Percentiles rank a stretch among this genome's conserved stretches.
These are phyloP conservation scores for Megalops cyprinoides DNA, from an alignment of 2,797 vertebrate species.

Conservation along the genomic window DNA sequence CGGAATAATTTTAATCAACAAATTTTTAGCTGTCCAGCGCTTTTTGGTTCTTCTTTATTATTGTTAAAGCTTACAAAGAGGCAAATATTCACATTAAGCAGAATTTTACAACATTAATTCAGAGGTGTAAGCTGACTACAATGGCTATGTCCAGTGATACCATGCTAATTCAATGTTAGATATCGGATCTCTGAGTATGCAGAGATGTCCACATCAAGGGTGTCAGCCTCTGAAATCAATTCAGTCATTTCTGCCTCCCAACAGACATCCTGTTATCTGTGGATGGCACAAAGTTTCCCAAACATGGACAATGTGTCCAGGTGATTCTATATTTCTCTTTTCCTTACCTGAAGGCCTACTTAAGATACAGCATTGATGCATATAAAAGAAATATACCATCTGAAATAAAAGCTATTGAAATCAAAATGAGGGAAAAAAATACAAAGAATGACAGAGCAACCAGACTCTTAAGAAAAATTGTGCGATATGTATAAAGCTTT, in stretches of 20 bases:
- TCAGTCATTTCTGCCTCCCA: not conserved
- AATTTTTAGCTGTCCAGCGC: not conserved
- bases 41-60: not conserved
- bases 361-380: constrained; percentile 7
- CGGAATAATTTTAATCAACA: not conserved
- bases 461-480: not conserved
- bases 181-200: not conserved
- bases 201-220: not conserved
- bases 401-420: constrained; percentile 18
- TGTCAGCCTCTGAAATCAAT: constrained; percentile 8
- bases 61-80: not conserved
- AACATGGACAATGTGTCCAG: constrained; percentile 10
- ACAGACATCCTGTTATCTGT: not conserved
- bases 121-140: not conserved
- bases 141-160: not conserved
- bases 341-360: not conserved
- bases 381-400: not conserved
- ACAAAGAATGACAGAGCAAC: not conserved
- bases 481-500: not conserved
- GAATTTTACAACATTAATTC: constrained; percentile 7
- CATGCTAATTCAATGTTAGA: not conserved
- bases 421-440: not conserved
- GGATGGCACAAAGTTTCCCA: not conserved
- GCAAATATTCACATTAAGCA: not conserved
- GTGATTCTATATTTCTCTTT: not conserved